Base-by-base conservation (phyloP, 2,888 invertebrate species). In the Apamea epomidion region DNA sequence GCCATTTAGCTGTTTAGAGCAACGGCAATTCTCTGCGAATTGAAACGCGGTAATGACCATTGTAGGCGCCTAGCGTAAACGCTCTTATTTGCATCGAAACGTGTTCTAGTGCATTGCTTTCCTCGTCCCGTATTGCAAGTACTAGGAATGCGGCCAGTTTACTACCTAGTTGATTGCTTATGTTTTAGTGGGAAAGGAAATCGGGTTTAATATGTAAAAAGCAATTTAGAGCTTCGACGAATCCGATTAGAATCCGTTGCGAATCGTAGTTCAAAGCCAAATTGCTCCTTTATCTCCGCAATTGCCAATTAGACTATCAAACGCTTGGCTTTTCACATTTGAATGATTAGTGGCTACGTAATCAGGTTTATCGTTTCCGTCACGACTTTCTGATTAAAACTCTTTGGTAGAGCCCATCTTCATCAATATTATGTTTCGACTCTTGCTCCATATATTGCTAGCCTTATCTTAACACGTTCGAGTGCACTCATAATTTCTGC, bases 41-140 rank as follows among this genome's bases (percentile, higher is more conserved):
- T 95, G 95, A 95, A 96, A 95, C 94, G 94, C 92, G 93, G 94
- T 96, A 96, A 96, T 96, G 94, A 93, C 95, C 93, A 95, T 95
- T 94, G 95, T 95, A 93, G 93, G 93, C 91, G 92, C 92, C 93
- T 92, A 89, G 94, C 92, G 92, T 94, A 94, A 96, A 95, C 93
- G 95, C 91, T 93, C 94, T 93, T 95, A 96, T 96, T 96, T 95
- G 95, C 95, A 95, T 94, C 91, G 92, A 93, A 95, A 95, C 94
- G 94, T 94, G 94, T 93, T 93, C 89, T 91, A 92, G 92, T 92
- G 92, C 93, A 93, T 93, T 93, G 92, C 93, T 92, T 90, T 91
- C 89, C 88, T 80, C 89, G 88, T 87, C 87, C 87, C 89, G 86
- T 91, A 89, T 90, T 90, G 89, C 87, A 86, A 87, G 88, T 90